Base-by-base conservation (phyloP, 2,888 invertebrate genomes). In the Podotricha telesiphe region DNA sequence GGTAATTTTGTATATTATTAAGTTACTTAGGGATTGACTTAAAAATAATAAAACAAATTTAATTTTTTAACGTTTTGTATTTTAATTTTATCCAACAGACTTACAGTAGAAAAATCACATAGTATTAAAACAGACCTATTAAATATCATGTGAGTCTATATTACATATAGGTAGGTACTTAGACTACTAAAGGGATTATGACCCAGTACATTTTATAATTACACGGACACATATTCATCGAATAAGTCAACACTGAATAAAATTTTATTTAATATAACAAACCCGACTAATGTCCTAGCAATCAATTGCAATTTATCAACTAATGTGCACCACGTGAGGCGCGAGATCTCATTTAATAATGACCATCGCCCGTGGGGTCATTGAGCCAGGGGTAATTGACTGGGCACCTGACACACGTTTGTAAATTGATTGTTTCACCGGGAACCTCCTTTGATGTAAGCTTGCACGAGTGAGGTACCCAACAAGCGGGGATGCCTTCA, bases 361-460 rank as follows among this genome's bases (percentile, higher is more conserved):
- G 97, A 89, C 93, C 97, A 84, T 97, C 97, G 79, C 97, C 97
- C 79, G 96, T 96, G 74, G 98, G 98, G 92, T 98, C 98, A 87
- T 97, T 97, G 82, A 98, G 89, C 98, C 98, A 98, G 81, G 98
- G 98, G 94, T 98, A 98, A 89, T 98, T 98, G 90, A 96, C 96
- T 78, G 98, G 98, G 91, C 98, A 98, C 86, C 98, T 95, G 80
- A 98, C 95, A 91, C 98, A 98, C 67, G 98, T 98, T 90, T 98
- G 98, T 76, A 98, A 94, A 88, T 98, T 97, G 89, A 98, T 96
- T 77, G 98, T 98, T 91, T 98, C 98, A 69, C 98, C 98, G 93
- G 98, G 98, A 78, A 98, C 96, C 90, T 98, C 98, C 93, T 98
- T 97, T 77, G 97, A 97, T 73, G 97, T 97, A 70, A 98, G 94